Evolutionary conservation across 2,797 vertebrate species (phyloP).

Genomic region (Triplophysa yarkandensis): DNA sequence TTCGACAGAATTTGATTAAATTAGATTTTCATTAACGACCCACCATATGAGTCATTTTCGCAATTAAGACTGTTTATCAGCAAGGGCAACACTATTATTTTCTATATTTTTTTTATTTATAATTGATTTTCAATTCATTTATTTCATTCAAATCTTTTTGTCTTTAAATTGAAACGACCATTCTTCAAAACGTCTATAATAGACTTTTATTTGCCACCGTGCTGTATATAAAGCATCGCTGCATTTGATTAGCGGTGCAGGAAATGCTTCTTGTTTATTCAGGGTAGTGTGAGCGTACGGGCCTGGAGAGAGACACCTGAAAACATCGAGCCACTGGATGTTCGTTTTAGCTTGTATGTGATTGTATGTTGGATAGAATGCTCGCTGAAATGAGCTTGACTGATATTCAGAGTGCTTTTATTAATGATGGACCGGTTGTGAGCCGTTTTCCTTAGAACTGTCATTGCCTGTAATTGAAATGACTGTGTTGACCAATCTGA

Average conservation of each 20-base stretch:
- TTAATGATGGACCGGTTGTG: neutral
- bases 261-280: neutral
- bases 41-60: too few relatives aligned
- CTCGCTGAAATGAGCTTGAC: neutral
- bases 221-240: constrained; percentile 12
- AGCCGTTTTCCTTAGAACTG: neutral
- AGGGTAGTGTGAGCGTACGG: constrained; percentile 10
- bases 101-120: neutral
- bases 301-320: constrained; percentile 4
- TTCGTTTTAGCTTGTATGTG: neutral
- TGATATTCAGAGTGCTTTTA: neutral
- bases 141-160: neutral
- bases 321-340: neutral
- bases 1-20: too few relatives aligned
- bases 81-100: neutral
- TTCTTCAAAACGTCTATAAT: neutral
- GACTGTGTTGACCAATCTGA: neutral
- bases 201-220: neutral
- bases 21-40: too few relatives aligned
- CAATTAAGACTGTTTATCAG: too few relatives aligned
- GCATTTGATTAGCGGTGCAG: constrained; percentile 6
- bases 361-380: neutral
- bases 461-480: neutral
- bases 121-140: neutral
- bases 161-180: too few relatives aligned